Base-by-base conservation (phyloP, 2,113 vertebrate genomes). In the Taurulus bubalis region DNA sequence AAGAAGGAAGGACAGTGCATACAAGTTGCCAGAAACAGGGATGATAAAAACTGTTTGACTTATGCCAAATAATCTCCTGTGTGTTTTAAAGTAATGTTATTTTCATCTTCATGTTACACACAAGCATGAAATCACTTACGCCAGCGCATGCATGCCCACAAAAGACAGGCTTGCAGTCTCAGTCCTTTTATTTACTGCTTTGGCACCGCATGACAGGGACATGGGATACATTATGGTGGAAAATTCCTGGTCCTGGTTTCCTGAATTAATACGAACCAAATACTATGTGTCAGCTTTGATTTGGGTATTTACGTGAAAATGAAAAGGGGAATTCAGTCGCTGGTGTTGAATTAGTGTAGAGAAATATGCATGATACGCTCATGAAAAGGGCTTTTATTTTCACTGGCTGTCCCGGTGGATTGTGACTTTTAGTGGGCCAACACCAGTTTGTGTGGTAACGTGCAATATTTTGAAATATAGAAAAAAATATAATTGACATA, bases 241-340 rank as follows among this genome's bases (percentile, higher is more conserved):
- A 87, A 85, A 79, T 66, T 51, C 53, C 63, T 86, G 85, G 51
- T 88, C 56, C 49, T 79, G 79, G 86, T 92, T 91, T 88, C 75
- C 82, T 88, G 89, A 75, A 85, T 87, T 91, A 87, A 88, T 89
- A 82, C 3, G 12, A 38, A 71, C 80, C 77, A 84, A 86, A 73
- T 81, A 87, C 71, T 79, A 89, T 78, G 71, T 89, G 86, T 93
- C 90, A 85, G 60, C 51, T 87, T 90, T 68, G 58, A 91, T 91
- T 92, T 89, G 24, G 71, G 60, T 42, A 28, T 72, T 65, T 38
- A 67, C 28, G 34, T 73, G 67, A 71, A 71, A 87, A 74, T 76
- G 67, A 85, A 80, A 85, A 75, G 51, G 60, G 40, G 75, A 69
- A 53, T 69, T 75, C 53, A 70, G 66, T 73, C 56, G 26, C 68